These are phyloP conservation scores for Chondrilla cf. caribensis DNA, from an alignment of 37 sponge, comb jelly and placozoan species.

Conservation along the genomic window DNA sequence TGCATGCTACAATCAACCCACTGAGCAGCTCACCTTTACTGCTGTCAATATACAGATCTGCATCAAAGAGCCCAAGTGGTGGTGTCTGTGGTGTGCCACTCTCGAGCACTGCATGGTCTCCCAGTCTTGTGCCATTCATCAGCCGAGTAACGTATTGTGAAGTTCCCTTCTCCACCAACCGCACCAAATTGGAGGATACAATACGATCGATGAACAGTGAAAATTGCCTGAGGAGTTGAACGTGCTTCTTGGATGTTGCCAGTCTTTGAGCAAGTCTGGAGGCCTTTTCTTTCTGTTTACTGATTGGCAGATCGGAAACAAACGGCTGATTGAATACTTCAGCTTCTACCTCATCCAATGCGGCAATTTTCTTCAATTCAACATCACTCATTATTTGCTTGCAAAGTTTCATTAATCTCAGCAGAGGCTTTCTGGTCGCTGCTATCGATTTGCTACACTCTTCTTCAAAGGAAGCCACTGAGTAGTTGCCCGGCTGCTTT, in stretches of 20 bases:
- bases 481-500: conserved; percentile 26
- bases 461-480: neutral
- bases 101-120: neutral
- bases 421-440: conserved; percentile 24
- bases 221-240: conserved; percentile 26
- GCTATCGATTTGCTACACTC: neutral
- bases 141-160: conserved; percentile 20
- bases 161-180: conserved; percentile 10
- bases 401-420: conserved; percentile 57
- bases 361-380: neutral
- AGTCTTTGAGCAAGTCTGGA: conserved; percentile 32
- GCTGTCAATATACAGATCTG: neutral
- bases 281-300: conserved; percentile 44
- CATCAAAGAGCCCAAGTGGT: neutral
- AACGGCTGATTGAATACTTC: conserved; percentile 33
- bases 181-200: conserved; percentile 35
- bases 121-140: neutral
- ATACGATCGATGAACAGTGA: conserved; percentile 48
- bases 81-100: neutral
- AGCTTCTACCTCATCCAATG: conserved; percentile 19
- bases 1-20: neutral
- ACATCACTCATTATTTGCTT: conserved; percentile 34
- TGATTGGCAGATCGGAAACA: conserved; percentile 66
- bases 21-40: neutral
- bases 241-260: conserved; percentile 19